Evolutionary conservation across 1,140 invertebrate genomes (phyloP).

Genomic region (Akabosia matsudoensis): DNA sequence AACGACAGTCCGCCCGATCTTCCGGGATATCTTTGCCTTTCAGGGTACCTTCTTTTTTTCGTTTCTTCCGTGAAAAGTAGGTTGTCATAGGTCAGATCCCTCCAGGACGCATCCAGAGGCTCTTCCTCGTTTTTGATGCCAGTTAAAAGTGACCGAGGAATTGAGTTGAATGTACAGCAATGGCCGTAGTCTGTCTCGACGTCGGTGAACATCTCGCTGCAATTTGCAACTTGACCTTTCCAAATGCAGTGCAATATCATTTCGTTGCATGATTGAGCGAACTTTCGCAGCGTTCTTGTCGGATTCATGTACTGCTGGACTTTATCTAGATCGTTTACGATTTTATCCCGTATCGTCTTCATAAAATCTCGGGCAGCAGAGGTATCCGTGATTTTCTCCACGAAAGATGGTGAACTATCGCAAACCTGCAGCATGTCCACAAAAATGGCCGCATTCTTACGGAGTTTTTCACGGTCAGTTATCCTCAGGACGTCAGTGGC

Average conservation of each 20-base stretch:
- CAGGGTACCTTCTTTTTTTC: neutral
- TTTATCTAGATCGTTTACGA: too few relatives aligned
- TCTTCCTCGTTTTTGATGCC: too few relatives aligned
- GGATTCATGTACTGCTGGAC: too few relatives aligned
- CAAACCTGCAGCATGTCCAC: too few relatives aligned
- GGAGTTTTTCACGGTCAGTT: too few relatives aligned
- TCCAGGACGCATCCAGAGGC: too few relatives aligned
- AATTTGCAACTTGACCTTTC: neutral
- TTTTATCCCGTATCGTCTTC: too few relatives aligned
- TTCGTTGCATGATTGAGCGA: neutral
- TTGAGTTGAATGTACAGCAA: slow-evolving; percentile 74
- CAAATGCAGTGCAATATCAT: neutral
- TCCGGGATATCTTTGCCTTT: neutral
- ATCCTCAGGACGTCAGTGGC: too few relatives aligned
- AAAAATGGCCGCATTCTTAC: too few relatives aligned
- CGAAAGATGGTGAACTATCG: too few relatives aligned
- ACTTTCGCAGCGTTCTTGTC: neutral
- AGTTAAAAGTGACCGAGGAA: slow-evolving; percentile 35
- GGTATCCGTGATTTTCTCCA: too few relatives aligned
- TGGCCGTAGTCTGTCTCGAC: slow-evolving; percentile 75
- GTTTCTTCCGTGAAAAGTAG: neutral
- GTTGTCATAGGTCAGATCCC: neutral
- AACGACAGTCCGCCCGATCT: slow-evolving; percentile 19
- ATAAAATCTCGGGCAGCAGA: too few relatives aligned
- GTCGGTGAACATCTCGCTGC: slow-evolving; percentile 54